Conservation (phyloP, 2,888 invertebrate genomes). For the Eudemis profundana region DNA sequence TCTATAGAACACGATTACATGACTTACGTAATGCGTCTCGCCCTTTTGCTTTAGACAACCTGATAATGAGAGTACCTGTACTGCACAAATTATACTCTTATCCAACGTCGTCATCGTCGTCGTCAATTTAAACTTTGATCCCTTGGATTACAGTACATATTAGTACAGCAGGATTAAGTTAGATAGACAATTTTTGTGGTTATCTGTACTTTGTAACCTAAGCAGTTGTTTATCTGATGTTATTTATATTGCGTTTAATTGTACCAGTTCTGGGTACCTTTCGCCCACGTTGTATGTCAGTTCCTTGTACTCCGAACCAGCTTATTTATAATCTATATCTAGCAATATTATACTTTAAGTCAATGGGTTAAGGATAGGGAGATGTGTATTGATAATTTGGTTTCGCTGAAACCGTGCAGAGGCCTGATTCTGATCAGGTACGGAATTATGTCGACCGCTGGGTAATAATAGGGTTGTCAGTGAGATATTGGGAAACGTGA, state of each 20-base stretch:
- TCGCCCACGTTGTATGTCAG: slow-evolving; percentile 60
- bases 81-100: not conserved
- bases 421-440: slow-evolving; percentile 31
- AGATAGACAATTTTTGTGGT: not conserved
- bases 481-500: slow-evolving; percentile 25
- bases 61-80: slow-evolving; percentile 1
- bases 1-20: not conserved
- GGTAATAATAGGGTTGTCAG: slow-evolving; percentile 26
- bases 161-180: not conserved
- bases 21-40: not conserved
- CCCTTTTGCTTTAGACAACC: not conserved
- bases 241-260: slow-evolving; percentile 51
- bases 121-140: not conserved
- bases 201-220: slow-evolving; percentile 23
- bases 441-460: slow-evolving; percentile 26
- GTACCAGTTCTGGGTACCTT: slow-evolving; percentile 59
- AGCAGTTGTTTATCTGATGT: slow-evolving; percentile 42
- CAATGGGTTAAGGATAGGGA: not conserved
- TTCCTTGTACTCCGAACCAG: slow-evolving; percentile 42
- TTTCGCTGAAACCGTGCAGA: not conserved
- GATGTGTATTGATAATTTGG: slow-evolving; percentile 9
- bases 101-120: not conserved
- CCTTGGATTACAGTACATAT: not conserved
- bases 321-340: not conserved
- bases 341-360: slow-evolving; percentile 9